phyloP scores from a whole-genome alignment of 2,797 vertebrate genomes.

The Leptoclinus maculatus region DNA sequence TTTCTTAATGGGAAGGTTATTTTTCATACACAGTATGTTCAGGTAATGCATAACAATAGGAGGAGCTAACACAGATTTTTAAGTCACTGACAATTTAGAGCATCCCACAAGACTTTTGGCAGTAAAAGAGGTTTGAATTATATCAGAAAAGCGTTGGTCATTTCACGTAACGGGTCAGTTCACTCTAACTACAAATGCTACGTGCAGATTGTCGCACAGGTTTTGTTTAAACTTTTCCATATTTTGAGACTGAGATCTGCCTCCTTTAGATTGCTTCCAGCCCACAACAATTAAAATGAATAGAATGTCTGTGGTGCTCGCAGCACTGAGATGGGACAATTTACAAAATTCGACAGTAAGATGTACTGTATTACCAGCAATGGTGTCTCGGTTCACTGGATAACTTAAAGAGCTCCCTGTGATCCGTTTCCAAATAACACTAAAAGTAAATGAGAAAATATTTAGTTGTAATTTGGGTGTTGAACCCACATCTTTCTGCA shows the following conservation, averaged over 20 bases:
- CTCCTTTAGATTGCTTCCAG: slow-evolving; percentile 11
- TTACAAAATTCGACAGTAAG: slow-evolving; percentile 3
- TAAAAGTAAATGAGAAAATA: neutral
- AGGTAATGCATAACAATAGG: neutral
- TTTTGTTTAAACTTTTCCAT: neutral
- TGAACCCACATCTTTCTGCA: slow-evolving; percentile 28
- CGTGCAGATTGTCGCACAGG: neutral
- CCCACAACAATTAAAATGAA: neutral
- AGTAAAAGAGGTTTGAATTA: neutral
- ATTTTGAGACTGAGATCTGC: slow-evolving; percentile 2
- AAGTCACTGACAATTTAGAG: neutral
- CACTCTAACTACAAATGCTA: neutral
- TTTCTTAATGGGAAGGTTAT: neutral
- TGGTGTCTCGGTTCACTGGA: neutral
- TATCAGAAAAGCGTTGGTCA: neutral
- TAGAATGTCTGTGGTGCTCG: neutral
- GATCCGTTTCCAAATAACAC: slow-evolving; percentile 19
- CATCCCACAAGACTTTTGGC: neutral
- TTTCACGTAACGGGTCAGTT: neutral
- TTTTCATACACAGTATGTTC: neutral
- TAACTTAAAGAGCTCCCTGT: slow-evolving; percentile 15
- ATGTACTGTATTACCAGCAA: slow-evolving; percentile 3
- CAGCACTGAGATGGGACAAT: neutral
- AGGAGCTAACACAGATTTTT: neutral
- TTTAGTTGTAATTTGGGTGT: neutral